phyloP scores from a whole-genome alignment of 2,888 invertebrate genomes.

The Elgonia sp. region DNA sequence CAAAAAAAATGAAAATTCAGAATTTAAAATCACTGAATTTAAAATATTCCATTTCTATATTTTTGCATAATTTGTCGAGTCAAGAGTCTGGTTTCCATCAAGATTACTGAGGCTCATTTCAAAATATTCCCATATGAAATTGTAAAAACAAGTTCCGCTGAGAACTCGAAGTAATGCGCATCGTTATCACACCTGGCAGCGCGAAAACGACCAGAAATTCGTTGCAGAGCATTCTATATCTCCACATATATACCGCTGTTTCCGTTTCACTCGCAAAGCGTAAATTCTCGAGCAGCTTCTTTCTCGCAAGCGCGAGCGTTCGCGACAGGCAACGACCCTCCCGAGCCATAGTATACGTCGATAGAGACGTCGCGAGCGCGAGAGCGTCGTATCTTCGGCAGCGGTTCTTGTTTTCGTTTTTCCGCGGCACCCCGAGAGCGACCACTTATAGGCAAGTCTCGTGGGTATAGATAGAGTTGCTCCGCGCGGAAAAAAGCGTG shows the following conservation, averaged over 20 bases:
- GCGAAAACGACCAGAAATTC: conserved; percentile 21
- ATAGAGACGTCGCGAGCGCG: conserved; percentile 75
- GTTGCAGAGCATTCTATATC: conserved; percentile 26
- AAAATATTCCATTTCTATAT: no score
- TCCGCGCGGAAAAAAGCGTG: conserved; percentile 67
- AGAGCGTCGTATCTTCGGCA: conserved; percentile 75
- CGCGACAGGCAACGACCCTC: conserved; percentile 71
- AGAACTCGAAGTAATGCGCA: not conserved
- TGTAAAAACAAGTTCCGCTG: not conserved
- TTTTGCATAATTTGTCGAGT: no score
- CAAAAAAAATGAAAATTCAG: no score
- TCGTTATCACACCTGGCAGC: not conserved
- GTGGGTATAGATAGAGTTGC: conserved; percentile 72
- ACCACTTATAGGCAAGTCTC: conserved; percentile 73
- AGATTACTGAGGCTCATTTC: conserved; percentile 9
- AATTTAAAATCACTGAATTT: no score
- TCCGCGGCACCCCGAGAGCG: conserved; percentile 69
- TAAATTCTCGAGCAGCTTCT: conserved; percentile 35
- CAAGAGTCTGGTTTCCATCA: not conserved
- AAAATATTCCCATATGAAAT: conserved; percentile 15
- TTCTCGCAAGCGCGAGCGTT: conserved; percentile 44
- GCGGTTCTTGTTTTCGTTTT: conserved; percentile 70
- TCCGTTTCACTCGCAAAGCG: conserved; percentile 44
- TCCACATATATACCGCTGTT: conserved; percentile 36
- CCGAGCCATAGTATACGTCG: conserved; percentile 62